phyloP scores from a whole-genome alignment of 2,888 invertebrate genomes.

The Cantharis lateralis region DNA sequence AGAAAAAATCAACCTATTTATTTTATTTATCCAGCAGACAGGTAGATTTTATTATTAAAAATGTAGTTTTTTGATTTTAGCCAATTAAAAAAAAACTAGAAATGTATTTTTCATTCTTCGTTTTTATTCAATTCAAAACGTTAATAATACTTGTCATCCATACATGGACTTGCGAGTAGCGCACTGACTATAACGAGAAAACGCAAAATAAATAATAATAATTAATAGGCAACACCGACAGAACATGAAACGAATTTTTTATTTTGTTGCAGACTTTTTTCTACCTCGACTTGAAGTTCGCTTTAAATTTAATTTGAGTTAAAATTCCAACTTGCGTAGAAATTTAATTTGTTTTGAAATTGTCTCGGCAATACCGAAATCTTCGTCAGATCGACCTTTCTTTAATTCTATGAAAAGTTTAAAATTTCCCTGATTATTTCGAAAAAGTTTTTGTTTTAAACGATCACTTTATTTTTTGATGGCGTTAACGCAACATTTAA shows the following conservation, averaged over 20 bases:
- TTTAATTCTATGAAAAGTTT: neutral
- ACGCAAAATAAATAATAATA: neutral
- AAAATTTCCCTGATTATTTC: neutral
- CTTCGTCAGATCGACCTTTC: neutral
- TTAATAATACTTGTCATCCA: neutral
- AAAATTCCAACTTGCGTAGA: neutral
- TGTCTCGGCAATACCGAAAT: neutral
- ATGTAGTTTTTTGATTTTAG: neutral
- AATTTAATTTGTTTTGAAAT: neutral
- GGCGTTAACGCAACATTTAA: neutral
- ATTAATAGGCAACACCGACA: neutral
- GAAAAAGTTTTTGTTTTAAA: neutral
- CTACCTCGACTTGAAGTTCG: neutral
- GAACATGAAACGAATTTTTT: neutral
- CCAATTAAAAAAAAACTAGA: neutral
- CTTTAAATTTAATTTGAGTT: neutral
- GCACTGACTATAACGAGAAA: neutral
- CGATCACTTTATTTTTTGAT: neutral
- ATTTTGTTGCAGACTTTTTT: neutral
- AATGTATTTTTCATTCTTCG: neutral
- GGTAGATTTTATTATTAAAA: too few relatives aligned
- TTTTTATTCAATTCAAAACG: neutral
- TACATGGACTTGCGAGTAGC: neutral
- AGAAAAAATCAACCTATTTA: too few relatives aligned
- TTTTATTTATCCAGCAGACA: too few relatives aligned